Conservation (phyloP, 2,888 invertebrate species). For the Aplocera efformata region DNA sequence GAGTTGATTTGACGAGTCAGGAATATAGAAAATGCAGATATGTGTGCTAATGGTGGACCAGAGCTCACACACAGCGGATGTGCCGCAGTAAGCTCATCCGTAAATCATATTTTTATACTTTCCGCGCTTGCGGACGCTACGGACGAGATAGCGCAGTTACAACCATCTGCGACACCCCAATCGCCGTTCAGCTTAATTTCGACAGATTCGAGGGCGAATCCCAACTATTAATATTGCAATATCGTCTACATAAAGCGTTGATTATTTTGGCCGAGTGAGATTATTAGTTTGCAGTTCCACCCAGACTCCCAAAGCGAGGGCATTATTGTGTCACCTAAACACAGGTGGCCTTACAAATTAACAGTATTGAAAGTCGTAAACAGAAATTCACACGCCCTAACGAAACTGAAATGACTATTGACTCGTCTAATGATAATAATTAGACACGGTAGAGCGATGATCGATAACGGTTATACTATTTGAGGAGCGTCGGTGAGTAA, state of each 20-base stretch:
- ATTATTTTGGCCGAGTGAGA: constrained; percentile 20
- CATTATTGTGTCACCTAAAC: constrained; percentile 23
- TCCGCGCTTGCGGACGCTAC: constrained; percentile 43
- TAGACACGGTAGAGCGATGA: constrained; percentile 65
- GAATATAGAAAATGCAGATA: constrained; percentile 45
- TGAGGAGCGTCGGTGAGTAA: constrained; percentile 63
- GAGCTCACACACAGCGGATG: constrained; percentile 47
- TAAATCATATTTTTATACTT: constrained; percentile 75
- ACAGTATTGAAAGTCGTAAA: constrained; percentile 25
- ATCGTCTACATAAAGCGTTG: constrained; percentile 38
- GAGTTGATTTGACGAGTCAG: constrained; percentile 36
- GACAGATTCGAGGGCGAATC: constrained; percentile 65
- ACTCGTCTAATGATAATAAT: constrained; percentile 63
- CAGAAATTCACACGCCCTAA: constrained; percentile 25
- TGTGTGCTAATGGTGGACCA: constrained; percentile 51
- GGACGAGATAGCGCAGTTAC: constrained; percentile 59
- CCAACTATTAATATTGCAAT: constrained; percentile 60
- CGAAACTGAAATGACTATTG: constrained; percentile 46
- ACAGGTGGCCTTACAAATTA: constrained; percentile 25
- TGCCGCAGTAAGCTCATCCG: constrained; percentile 48
- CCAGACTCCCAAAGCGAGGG: constrained; percentile 5
- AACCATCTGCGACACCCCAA: constrained; percentile 74
- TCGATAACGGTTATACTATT: constrained; percentile 71
- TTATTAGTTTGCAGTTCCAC: constrained; percentile 22
- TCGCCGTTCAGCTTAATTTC: constrained; percentile 66